These are phyloP conservation scores for Urosaurus nigricauda DNA, from an alignment of 2,797 vertebrate genomes.

Conservation along the genomic window DNA sequence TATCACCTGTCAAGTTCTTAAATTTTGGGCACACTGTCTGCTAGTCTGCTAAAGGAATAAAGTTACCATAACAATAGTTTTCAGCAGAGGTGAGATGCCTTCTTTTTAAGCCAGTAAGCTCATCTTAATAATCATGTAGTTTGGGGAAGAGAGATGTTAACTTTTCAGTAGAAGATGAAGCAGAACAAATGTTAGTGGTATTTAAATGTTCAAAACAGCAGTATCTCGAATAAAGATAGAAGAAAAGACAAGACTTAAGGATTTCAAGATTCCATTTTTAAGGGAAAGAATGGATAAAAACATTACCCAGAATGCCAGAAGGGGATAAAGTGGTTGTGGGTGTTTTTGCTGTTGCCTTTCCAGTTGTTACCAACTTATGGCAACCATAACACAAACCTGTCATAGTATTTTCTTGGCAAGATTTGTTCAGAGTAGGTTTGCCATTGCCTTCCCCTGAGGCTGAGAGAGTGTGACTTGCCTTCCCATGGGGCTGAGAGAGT, in stretches of 20 bases:
- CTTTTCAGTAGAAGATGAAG: neutral
- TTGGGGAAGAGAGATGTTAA: neutral
- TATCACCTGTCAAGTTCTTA: neutral
- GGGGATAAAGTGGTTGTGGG: neutral
- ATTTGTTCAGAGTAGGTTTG: too few relatives aligned
- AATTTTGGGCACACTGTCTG: neutral
- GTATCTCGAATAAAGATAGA: neutral
- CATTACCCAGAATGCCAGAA: neutral
- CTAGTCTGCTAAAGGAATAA: neutral
- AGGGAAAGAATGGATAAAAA: neutral
- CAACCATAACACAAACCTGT: too few relatives aligned
- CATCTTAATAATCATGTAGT: neutral
- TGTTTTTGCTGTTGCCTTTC: too few relatives aligned
- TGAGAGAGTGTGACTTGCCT: too few relatives aligned
- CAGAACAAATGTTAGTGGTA: neutral
- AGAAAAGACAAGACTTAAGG: neutral
- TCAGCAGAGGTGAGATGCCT: neutral
- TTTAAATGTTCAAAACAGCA: neutral
- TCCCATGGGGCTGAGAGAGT: too few relatives aligned
- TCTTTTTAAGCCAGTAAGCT: neutral
- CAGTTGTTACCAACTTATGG: too few relatives aligned
- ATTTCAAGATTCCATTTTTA: neutral
- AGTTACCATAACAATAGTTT: neutral
- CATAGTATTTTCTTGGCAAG: too few relatives aligned
- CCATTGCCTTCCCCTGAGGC: too few relatives aligned